Conservation (phyloP, 2,888 invertebrate genomes). For the Ferdinandea cuprea region DNA sequence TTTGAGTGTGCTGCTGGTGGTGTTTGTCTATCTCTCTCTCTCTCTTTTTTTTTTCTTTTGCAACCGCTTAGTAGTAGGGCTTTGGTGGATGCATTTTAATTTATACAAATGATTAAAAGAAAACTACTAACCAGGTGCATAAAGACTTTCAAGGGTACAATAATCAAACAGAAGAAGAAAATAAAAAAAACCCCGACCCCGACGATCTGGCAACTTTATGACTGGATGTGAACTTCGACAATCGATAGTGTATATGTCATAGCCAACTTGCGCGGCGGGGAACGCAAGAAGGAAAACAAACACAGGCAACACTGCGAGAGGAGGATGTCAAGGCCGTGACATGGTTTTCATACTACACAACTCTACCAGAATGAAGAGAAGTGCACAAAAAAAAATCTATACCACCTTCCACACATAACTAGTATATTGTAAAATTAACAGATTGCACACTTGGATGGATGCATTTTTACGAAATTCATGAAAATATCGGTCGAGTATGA, state of each 20-base stretch:
- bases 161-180: constrained; percentile 6
- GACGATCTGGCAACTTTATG: constrained; percentile 48
- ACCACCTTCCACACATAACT: constrained; percentile 5
- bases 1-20: not conserved
- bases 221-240: constrained; percentile 25
- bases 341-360: constrained; percentile 32
- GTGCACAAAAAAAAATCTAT: constrained; percentile 12
- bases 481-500: constrained; percentile 13
- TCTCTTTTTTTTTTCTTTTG: too few relatives aligned
- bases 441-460: constrained; percentile 35
- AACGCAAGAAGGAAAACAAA: constrained; percentile 32
- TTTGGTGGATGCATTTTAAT: constrained; percentile 37
- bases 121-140: constrained; percentile 15
- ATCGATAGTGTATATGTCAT: constrained; percentile 30
- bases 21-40: not conserved
- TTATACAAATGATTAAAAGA: constrained; percentile 42
- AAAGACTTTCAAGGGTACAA: constrained; percentile 41
- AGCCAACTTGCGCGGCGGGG: not conserved
- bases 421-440: constrained; percentile 42
- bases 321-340: constrained; percentile 70
- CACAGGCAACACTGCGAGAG: constrained; percentile 29
- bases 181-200: too few relatives aligned
- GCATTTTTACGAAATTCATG: constrained; percentile 1
- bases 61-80: constrained; percentile 4
- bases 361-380: constrained; percentile 29